Base-by-base conservation (phyloP, 1,140 invertebrate species). In the Potamilus streckersoni region DNA sequence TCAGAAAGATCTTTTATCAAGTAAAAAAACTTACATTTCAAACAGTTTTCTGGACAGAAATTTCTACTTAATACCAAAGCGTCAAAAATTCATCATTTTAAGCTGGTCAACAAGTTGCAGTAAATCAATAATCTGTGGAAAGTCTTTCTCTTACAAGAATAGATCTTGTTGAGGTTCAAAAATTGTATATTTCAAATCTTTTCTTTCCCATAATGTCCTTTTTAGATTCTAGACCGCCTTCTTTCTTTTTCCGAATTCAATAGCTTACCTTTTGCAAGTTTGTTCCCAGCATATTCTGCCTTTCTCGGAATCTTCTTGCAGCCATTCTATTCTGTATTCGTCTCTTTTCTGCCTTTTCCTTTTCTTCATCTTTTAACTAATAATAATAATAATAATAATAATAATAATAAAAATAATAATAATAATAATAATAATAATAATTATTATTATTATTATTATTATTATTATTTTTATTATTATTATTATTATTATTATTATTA, bases 241-340 rank as follows among this genome's bases (percentile, higher is more conserved):
- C 62, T 3, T 65, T 4, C 6, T 16, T 14, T 12, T 38, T 5
- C 17, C 2, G n/a, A 49, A 19, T 11, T 2, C 13, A 57, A 19
- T 38, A 19, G 17, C 69, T 70, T 77, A 84, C 83, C 79, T 82
- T 80, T 15, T 82, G 77, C 14, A 84, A 60, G 15, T 64, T 70
- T 17, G 80, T 76, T 16, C 73, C 80, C 20, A 73, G 79, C 27
- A 69, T 76, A 66, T 81, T 82, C 15, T 82, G 81, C 66, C 74
- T 80, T 58, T 85, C 79, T 20, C 83, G 77, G n/a, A 81, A 85
- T 17, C 82, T 62, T 38, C 76, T 64, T 2, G 83, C 83, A 16
- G 83, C 83, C 58, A 82, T 20, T n/a, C 80, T 57, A 62, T 85
- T 85, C 59, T 82, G 74, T 55, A 82, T 80, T 23, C 82, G 74